phyloP scores from a whole-genome alignment of 2,888 invertebrate genomes.

The Nematopogon swammerdamellus region DNA sequence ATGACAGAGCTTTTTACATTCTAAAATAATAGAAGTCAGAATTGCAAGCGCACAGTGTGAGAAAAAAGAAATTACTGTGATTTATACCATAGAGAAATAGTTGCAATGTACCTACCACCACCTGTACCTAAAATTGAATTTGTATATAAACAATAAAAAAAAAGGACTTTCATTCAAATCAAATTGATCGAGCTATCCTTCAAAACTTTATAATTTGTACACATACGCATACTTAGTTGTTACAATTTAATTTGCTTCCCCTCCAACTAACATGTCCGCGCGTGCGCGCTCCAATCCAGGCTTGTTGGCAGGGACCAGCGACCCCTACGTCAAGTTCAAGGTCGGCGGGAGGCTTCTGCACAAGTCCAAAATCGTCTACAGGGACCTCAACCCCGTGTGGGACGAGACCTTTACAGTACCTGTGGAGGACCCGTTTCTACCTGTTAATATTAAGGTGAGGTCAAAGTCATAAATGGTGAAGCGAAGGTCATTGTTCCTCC shows the following conservation, averaged over 20 bases:
- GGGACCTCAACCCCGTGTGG: constrained; percentile 97
- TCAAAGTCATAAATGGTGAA: not conserved
- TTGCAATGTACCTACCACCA: no score
- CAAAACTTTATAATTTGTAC: no score
- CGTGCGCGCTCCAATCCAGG: constrained; percentile 39
- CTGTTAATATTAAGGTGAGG: constrained; percentile 79
- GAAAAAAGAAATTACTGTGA: no score
- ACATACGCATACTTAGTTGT: not conserved
- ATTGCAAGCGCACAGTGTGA: no score
- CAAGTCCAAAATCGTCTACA: constrained; percentile 91
- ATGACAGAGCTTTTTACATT: no score
- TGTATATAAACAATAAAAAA: no score
- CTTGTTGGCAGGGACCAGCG: constrained; percentile 81
- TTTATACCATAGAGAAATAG: no score
- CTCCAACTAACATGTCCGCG: not conserved
- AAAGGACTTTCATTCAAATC: no score
- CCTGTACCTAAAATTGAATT: no score
- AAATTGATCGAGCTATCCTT: no score
- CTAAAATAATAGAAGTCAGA: no score
- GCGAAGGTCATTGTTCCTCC: constrained; percentile 78
- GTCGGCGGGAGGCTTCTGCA: constrained; percentile 80
- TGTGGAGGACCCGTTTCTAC: constrained; percentile 85
- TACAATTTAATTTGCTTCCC: not conserved
- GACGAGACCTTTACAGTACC: constrained; percentile 93
- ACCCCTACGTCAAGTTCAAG: constrained; percentile 98